phyloP scores from a whole-genome alignment of 2,888 invertebrate genomes.

The Nudaria mundana region DNA sequence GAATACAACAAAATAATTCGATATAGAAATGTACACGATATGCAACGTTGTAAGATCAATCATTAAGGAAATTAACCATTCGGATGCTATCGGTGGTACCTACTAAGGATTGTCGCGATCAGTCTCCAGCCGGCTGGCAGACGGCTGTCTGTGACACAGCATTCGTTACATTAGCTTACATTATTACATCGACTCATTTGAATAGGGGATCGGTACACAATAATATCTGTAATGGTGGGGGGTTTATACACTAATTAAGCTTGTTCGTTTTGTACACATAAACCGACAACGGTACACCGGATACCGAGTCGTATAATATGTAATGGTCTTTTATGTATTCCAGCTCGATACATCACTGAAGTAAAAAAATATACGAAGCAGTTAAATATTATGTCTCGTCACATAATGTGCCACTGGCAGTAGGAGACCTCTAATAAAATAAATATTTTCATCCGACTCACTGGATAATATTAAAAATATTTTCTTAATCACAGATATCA shows the following conservation, averaged over 20 bases:
- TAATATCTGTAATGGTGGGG: conserved; percentile 54
- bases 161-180: conserved; percentile 28
- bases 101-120: conserved; percentile 51
- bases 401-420: conserved; percentile 69
- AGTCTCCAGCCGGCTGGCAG: conserved; percentile 58
- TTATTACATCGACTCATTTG: conserved; percentile 37
- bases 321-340: conserved; percentile 42
- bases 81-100: conserved; percentile 78
- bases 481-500: conserved; percentile 82
- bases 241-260: conserved; percentile 50
- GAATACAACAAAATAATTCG: conserved; percentile 74
- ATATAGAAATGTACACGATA: conserved; percentile 79
- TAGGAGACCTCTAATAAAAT: conserved; percentile 78
- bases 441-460: conserved; percentile 79
- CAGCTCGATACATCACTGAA: conserved; percentile 54
- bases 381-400: conserved; percentile 56
- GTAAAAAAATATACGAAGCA: conserved; percentile 66
- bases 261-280: conserved; percentile 61
- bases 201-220: conserved; percentile 45
- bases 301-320: conserved; percentile 26
- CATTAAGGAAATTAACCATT: conserved; percentile 53
- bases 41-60: conserved; percentile 78
- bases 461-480: conserved; percentile 81
- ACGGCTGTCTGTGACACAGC: conserved; percentile 35
- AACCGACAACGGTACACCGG: conserved; percentile 45